Evolutionary conservation across 2,888 invertebrate species (phyloP).

Genomic region (Odiellus spinosus): DNA sequence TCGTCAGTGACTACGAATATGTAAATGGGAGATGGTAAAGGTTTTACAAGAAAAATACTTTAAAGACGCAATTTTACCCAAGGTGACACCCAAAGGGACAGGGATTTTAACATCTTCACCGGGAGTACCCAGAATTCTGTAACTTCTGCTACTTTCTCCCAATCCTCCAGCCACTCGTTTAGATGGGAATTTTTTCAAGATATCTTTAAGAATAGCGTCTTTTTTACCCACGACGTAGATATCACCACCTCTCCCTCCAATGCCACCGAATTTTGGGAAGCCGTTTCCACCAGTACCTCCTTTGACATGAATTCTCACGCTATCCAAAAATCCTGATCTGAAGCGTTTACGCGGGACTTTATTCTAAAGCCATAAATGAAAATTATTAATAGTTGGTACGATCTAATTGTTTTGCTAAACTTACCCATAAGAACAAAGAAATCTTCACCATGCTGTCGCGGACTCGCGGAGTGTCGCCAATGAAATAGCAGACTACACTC

Average conservation of each 20-base stretch:
- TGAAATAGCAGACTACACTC: too few relatives aligned
- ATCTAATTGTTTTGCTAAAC: too few relatives aligned
- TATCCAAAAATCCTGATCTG: conserved; percentile 50
- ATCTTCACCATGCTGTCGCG: too few relatives aligned
- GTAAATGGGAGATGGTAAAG: too few relatives aligned
- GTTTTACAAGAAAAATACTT: too few relatives aligned
- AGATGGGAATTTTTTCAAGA: conserved; percentile 34
- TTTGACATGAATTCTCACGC: conserved; percentile 55
- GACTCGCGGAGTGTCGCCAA: too few relatives aligned
- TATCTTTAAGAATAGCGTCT: conserved; percentile 26
- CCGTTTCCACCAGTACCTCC: conserved; percentile 71
- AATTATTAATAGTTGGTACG: too few relatives aligned
- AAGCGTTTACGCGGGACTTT: too few relatives aligned
- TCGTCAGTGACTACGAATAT: conserved; percentile 48
- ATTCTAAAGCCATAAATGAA: too few relatives aligned
- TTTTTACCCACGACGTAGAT: conserved; percentile 42
- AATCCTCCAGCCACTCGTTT: conserved; percentile 46
- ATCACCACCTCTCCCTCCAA: conserved; percentile 82
- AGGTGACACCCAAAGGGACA: conserved; percentile 70
- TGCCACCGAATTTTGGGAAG: conserved; percentile 59
- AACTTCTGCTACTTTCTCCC: conserved; percentile 55
- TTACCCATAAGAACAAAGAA: too few relatives aligned
- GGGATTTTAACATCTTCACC: conserved; percentile 53
- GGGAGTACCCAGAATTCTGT: conserved; percentile 53
- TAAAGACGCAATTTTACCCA: too few relatives aligned